Percentiles rank a stretch among this genome's conserved stretches.
Conservation (phyloP, 2,113 vertebrate genomes). For the Spermophilus dauricus region DNA sequence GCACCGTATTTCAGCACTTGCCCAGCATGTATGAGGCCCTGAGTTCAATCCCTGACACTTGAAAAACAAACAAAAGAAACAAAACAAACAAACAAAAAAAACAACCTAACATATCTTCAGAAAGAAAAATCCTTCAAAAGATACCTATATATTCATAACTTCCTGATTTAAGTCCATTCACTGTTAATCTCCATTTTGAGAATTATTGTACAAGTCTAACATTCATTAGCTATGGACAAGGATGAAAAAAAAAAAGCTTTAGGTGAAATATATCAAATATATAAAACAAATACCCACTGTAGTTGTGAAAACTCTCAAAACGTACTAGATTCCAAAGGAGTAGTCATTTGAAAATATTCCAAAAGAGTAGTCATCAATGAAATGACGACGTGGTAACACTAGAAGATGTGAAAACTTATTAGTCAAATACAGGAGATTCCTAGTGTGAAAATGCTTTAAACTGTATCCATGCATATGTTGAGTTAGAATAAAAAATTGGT, state of each 20-base stretch:
- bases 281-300: slow-evolving; percentile 1
- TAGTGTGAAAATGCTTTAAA: background rate
- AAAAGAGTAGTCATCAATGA: background rate
- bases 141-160: background rate
- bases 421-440: background rate
- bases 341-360: background rate
- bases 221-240: background rate
- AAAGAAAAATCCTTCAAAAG: slow-evolving; percentile 18
- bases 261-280: slow-evolving; percentile 40
- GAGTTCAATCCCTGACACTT: background rate
- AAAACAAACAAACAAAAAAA: background rate
- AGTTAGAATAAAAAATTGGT: slow-evolving; percentile 37
- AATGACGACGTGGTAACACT: background rate
- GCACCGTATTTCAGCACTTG: background rate
- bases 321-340: slow-evolving; percentile 6
- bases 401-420: slow-evolving; percentile 26
- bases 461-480: background rate
- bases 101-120: background rate
- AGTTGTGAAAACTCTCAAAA: slow-evolving; percentile 39
- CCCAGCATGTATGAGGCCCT: background rate
- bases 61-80: background rate
- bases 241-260: slow-evolving; percentile 7
- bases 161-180: background rate
- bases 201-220: background rate
- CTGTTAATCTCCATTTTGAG: slow-evolving; percentile 27